phyloP scores from a whole-genome alignment of 2,113 vertebrate genomes.

The Chaetorhynchus papuensis region DNA sequence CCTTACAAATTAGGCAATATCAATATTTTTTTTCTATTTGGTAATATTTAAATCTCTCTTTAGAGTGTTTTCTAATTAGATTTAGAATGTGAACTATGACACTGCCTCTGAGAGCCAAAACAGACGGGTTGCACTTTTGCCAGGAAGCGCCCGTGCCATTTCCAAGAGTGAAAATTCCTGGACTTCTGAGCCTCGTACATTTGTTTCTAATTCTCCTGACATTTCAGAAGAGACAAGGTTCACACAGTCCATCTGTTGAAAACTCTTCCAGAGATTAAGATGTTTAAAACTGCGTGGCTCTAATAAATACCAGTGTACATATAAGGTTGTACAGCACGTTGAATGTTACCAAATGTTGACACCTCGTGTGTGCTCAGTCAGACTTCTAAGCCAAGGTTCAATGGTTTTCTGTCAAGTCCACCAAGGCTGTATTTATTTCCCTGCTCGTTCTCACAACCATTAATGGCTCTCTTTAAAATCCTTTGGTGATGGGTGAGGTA shows the following conservation, averaged over 20 bases:
- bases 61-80: background rate
- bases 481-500: background rate
- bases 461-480: background rate
- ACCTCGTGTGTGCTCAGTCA: background rate
- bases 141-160: background rate
- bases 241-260: background rate
- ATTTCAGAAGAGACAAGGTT: background rate
- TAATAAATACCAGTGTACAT: background rate
- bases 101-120: background rate
- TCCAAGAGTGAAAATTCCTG: background rate
- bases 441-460: background rate
- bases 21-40: background rate
- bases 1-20: background rate
- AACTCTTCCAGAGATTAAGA: slow-evolving; percentile 5
- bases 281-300: background rate
- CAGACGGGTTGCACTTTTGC: background rate
- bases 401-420: background rate
- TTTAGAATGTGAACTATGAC: background rate
- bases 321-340: background rate
- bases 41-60: background rate
- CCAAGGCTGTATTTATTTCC: background rate
- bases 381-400: background rate
- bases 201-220: slow-evolving; percentile 32
- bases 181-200: background rate
- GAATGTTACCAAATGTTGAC: slow-evolving; percentile 10